A percentile compares a stretch with the other conserved stretches of the same genome.
phyloP scores from a whole-genome alignment of 2,113 vertebrate genomes.

The Genyomyrus donnyi region DNA sequence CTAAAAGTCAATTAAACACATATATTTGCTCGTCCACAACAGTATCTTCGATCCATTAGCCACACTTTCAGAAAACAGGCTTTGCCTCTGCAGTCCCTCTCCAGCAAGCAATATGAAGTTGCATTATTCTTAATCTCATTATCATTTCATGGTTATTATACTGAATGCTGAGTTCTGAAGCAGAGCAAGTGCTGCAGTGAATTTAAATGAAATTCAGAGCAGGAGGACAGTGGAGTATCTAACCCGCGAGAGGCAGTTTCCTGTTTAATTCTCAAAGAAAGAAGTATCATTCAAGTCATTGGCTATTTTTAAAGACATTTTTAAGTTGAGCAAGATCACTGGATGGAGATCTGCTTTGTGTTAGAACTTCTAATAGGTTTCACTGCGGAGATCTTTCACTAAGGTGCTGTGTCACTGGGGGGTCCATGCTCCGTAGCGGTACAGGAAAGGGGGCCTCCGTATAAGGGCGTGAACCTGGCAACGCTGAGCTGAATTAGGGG shows the following conservation, averaged over 20 bases:
- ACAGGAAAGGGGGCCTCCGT: neutral
- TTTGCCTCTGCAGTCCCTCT: neutral
- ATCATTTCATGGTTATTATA: neutral
- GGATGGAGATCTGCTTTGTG: slow-evolving; percentile 14
- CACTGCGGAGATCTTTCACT: neutral
- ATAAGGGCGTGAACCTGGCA: neutral
- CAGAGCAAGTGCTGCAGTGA: neutral
- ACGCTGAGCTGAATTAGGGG: neutral
- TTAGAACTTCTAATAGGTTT: slow-evolving; percentile 13
- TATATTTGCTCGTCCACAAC: neutral
- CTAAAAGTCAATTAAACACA: neutral
- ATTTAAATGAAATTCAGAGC: slow-evolving; percentile 5
- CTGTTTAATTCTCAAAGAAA: slow-evolving; percentile 11
- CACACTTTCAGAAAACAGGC: neutral
- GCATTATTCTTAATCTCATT: neutral
- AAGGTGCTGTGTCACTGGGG: neutral
- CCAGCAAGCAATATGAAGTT: neutral
- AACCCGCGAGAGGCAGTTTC: neutral
- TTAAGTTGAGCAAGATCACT: slow-evolving; percentile 6
- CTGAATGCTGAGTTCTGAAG: neutral
- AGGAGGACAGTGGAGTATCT: neutral
- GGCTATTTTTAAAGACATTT: neutral
- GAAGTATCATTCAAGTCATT: neutral
- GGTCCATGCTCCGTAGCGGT: neutral
- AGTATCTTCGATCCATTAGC: too few species aligned